Base-by-base conservation (phyloP, 2,797 vertebrate genomes). In the Enteromius mattozi region DNA sequence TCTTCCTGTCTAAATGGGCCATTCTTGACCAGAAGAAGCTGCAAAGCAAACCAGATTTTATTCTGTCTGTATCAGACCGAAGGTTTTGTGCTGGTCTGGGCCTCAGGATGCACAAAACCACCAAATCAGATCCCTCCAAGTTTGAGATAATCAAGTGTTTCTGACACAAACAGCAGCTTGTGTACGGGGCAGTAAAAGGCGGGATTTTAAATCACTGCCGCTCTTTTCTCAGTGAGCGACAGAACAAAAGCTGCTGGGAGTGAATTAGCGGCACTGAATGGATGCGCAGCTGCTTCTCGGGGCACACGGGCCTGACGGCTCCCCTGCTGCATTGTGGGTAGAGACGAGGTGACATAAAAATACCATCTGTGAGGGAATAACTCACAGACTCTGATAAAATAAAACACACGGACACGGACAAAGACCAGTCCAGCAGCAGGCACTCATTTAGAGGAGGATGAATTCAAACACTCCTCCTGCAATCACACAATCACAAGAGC, bases 281-380 rank as follows among this genome's bases (percentile, higher is more conserved):
- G 56, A 63, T 1, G 4, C 19, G 21, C 80, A 82, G 80, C 56
- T 82, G 70, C 69, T 59, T 72, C 69, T 35, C 2, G 37, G n/a
- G 30, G 65, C 47, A 51, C 61, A 51, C 4, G 79, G 17, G 6
- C 17, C 8, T 63, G 27, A 10, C n/a, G 66, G 9, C 24, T 47
- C n/a, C 33, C 0, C 70, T 45, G 49, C 1, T 74, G 75, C n/a
- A 80, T 84, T 81, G 81, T 83, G 51, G 82, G 77, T 71, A 77
- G 63, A 54, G 42, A 30, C 2, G 40, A 69, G 80, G 42, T 37
- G 49, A 49, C 35, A 79, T 65, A 85, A 51, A 75, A 82, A 84
- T 49, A 17, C 84, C 84, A 86, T 86, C 84, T 86, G 84, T 59
- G 78, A 59, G 81, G 82, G 8, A 59, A 65, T 75, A 51, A 82